phyloP scores from a whole-genome alignment of 2,888 invertebrate species.

The Thysanoteuthis rhombus region DNA sequence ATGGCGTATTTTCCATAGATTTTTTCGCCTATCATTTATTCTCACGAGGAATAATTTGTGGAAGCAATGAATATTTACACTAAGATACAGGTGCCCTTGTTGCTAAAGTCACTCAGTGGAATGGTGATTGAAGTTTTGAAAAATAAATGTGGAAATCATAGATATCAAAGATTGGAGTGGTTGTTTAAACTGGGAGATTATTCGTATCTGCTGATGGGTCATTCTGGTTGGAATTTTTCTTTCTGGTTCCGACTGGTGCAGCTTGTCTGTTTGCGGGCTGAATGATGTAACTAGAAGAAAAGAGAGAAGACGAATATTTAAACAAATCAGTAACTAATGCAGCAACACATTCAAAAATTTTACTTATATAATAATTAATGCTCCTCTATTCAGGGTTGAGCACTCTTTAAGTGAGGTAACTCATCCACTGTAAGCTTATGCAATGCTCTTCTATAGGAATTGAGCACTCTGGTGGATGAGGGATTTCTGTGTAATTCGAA shows the following conservation, averaged over 20 bases:
- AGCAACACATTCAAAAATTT: not conserved
- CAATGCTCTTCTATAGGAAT: too few relatives aligned
- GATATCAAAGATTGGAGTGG: not conserved
- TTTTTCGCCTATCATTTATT: not conserved
- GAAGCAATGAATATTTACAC: not conserved
- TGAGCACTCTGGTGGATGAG: too few relatives aligned
- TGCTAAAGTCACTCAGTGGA: not conserved
- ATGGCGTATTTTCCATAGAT: not conserved
- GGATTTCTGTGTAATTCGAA: too few relatives aligned
- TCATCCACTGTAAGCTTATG: too few relatives aligned
- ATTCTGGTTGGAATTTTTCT: not conserved
- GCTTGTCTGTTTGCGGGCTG: conserved; percentile 45
- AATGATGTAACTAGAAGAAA: conserved; percentile 53
- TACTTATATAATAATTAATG: too few relatives aligned
- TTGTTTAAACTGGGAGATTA: not conserved
- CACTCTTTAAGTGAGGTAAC: too few relatives aligned
- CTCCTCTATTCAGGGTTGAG: too few relatives aligned
- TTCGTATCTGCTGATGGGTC: not conserved
- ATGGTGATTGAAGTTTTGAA: not conserved
- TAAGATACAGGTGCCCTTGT: not conserved
- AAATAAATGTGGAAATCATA: not conserved
- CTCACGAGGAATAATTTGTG: not conserved
- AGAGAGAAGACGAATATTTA: not conserved
- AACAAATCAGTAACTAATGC: not conserved
- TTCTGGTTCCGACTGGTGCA: not conserved